Conservation (phyloP, 1,140 invertebrate genomes). For the Pseudomyrmex sp. region DNA sequence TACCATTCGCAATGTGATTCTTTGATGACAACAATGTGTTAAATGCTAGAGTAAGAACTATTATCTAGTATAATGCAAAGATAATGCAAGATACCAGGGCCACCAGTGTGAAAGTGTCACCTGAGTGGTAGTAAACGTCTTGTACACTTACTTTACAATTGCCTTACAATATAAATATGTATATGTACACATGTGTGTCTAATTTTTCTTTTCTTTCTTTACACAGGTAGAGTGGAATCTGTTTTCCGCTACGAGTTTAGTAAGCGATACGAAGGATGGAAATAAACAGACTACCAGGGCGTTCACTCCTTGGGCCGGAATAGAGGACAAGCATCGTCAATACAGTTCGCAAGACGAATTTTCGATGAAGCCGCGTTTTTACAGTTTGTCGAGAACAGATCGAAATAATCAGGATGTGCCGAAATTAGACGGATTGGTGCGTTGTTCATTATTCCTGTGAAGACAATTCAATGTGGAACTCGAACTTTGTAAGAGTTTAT, state of each 20-base stretch:
- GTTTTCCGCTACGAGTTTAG: conserved; percentile 89
- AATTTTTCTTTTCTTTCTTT: conserved; percentile 31
- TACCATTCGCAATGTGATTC: conserved; percentile 28
- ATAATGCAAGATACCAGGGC: conserved; percentile 80
- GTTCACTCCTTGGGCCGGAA: conserved; percentile 91
- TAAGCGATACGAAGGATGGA: conserved; percentile 86
- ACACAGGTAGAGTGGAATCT: conserved; percentile 93
- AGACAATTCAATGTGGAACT: background rate
- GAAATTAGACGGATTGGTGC: conserved; percentile 95
- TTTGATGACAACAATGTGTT: conserved; percentile 42
- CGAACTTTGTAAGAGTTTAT: background rate
- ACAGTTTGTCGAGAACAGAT: conserved; percentile 91
- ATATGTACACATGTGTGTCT: background rate
- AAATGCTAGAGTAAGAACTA: conserved; percentile 78
- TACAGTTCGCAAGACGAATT: conserved; percentile 90
- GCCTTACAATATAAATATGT: conserved; percentile 8
- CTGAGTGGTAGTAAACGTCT: conserved; percentile 84
- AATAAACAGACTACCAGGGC: conserved; percentile 87
- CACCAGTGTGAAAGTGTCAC: conserved; percentile 81
- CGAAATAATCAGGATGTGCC: conserved; percentile 92
- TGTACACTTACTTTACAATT: conserved; percentile 73
- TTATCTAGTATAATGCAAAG: conserved; percentile 69
- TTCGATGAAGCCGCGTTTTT: conserved; percentile 94
- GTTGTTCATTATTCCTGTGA: conserved; percentile 21
- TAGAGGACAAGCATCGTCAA: conserved; percentile 93